phyloP scores from a whole-genome alignment of 2,888 invertebrate genomes.

The Catocala nupta region DNA sequence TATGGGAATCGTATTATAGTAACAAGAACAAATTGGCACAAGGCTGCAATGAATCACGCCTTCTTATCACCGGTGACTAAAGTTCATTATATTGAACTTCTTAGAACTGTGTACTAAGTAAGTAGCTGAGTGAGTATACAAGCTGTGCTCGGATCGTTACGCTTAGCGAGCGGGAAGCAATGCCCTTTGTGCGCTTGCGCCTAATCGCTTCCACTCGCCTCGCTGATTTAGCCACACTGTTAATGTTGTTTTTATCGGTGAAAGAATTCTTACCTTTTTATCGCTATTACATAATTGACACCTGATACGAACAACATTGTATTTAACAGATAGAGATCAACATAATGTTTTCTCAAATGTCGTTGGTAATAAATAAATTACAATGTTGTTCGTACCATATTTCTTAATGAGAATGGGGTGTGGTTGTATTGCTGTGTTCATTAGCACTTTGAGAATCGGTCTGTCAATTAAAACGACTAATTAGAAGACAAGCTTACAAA shows the following conservation, averaged over 20 bases:
- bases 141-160: slow-evolving; percentile 4
- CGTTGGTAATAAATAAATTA: neutral
- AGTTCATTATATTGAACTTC: neutral
- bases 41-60: neutral
- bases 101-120: too few species aligned
- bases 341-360: neutral
- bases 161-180: slow-evolving; percentile 4
- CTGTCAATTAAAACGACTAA: neutral
- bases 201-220: slow-evolving; percentile 9
- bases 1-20: neutral
- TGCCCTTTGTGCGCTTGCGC: slow-evolving; percentile 9
- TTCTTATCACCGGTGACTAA: neutral
- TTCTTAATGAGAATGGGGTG: neutral
- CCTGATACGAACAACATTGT: neutral
- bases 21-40: neutral
- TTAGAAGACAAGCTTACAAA: neutral
- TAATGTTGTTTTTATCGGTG: slow-evolving; percentile 7
- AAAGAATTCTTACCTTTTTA: neutral
- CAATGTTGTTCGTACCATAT: neutral
- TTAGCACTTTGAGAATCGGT: neutral
- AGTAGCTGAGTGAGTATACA: neutral
- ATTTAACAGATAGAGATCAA: neutral
- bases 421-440: too few species aligned
- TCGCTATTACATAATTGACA: neutral
- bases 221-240: slow-evolving; percentile 6